Evolutionary conservation across 2,797 vertebrate species (phyloP).

Genomic region (Microchirus variegatus): DNA sequence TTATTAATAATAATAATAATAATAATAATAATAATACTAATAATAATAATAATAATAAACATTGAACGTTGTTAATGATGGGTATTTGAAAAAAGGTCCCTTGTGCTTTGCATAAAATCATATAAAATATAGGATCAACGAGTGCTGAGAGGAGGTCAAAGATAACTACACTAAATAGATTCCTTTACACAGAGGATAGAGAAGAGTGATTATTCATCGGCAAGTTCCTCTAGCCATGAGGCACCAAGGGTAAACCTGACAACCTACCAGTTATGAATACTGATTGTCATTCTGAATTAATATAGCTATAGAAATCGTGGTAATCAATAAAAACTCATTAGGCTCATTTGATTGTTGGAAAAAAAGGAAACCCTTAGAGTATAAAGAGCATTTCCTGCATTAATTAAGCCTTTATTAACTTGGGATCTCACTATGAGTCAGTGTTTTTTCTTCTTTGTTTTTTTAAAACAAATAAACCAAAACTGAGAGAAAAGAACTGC

Average conservation of each 20-base stretch:
- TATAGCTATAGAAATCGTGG: too few relatives aligned
- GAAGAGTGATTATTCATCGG: background rate
- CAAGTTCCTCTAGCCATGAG: background rate
- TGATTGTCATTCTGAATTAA: constrained; percentile 11
- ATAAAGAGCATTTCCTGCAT: constrained; percentile 9
- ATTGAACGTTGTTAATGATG: too few relatives aligned
- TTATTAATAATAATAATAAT: too few relatives aligned
- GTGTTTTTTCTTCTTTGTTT: too few relatives aligned
- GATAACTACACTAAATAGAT: constrained; percentile 29
- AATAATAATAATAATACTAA: too few relatives aligned
- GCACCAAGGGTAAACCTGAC: constrained; percentile 28
- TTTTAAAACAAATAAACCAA: too few relatives aligned
- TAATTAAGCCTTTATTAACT: constrained; percentile 26
- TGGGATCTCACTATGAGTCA: background rate
- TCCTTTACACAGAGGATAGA: constrained; percentile 9
- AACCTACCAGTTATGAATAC: constrained; percentile 11
- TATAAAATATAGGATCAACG: too few relatives aligned
- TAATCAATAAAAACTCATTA: constrained; percentile 6
- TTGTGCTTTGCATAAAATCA: too few relatives aligned
- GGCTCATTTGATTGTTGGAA: constrained; percentile 16
- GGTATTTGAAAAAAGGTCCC: too few relatives aligned
- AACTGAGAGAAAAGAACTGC: background rate
- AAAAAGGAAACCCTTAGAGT: background rate
- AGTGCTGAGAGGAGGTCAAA: background rate
- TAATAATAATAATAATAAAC: too few relatives aligned